These are phyloP conservation scores for Amphiprion percula DNA, from an alignment of 2,113 vertebrate genomes.

Conservation along the genomic window DNA sequence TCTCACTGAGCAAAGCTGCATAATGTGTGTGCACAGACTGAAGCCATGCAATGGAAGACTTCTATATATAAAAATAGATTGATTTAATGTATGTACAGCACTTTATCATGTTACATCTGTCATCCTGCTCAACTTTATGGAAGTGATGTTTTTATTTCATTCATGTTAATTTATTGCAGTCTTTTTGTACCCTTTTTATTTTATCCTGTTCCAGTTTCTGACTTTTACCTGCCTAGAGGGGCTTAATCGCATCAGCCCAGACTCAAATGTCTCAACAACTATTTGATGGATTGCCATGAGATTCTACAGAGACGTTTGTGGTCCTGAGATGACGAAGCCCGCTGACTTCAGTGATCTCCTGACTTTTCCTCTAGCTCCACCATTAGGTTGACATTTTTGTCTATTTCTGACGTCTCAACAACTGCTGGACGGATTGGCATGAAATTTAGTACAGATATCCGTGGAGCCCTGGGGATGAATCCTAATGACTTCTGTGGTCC, in stretches of 20 bases:
- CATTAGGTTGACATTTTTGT: background rate
- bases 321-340: background rate
- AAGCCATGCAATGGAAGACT: background rate
- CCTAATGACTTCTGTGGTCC: constrained; percentile 21
- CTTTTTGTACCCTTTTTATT: background rate
- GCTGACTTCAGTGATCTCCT: background rate
- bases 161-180: background rate
- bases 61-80: background rate
- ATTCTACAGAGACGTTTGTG: constrained; percentile 7
- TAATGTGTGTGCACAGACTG: constrained; percentile 15
- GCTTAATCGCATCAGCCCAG: background rate
- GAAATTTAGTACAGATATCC: background rate
- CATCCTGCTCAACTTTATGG: background rate
- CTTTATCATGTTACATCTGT: background rate
- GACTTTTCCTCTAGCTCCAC: constrained; percentile 10
- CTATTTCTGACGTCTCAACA: constrained; percentile 5
- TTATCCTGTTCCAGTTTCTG: background rate
- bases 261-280: constrained; percentile 12
- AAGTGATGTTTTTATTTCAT: background rate
- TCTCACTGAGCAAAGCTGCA: background rate
- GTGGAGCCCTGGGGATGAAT: background rate
- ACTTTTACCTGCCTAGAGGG: background rate
- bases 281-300: constrained; percentile 5
- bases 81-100: no score
- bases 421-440: constrained; percentile 6